These are phyloP conservation scores for Melanocharis versteri DNA, from an alignment of 2,113 vertebrate species.

Conservation along the genomic window DNA sequence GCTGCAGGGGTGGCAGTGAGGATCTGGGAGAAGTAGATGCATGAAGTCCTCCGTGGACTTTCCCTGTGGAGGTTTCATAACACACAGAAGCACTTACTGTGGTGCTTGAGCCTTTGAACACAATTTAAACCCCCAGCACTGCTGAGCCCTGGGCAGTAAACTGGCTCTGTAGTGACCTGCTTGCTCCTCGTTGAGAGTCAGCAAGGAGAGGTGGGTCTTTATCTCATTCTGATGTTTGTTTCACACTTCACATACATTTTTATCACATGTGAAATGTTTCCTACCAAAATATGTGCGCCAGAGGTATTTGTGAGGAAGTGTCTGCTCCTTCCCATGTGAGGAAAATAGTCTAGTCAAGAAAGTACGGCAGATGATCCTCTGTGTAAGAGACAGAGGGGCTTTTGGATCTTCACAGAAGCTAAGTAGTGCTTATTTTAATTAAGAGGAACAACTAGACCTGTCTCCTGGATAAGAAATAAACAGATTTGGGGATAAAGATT, in stretches of 20 bases:
- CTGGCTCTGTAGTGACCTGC: background rate
- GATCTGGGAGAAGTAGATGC: background rate
- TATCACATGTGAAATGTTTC: background rate
- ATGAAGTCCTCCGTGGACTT: background rate
- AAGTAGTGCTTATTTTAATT: background rate
- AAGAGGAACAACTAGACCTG: background rate
- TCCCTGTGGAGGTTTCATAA: background rate
- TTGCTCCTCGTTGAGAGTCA: fast-evolving
- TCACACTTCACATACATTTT: background rate
- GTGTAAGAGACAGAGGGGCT: background rate
- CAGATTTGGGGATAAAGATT: background rate
- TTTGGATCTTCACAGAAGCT: background rate
- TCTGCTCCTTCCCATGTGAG: background rate
- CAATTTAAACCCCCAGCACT: background rate
- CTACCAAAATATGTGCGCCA: background rate
- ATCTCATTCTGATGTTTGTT: background rate
- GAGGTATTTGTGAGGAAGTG: background rate
- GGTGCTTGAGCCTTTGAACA: background rate
- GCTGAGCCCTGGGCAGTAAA: background rate
- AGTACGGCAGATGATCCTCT: background rate
- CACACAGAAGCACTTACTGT: background rate
- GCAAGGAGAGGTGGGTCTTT: background rate
- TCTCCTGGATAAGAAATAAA: background rate
- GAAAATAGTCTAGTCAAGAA: background rate
- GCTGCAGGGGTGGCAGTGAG: background rate